Evolutionary conservation across 2,888 invertebrate genomes (phyloP), one percentile per base, ranked within the genome.

Genomic region (Plebejus argus): DNA sequence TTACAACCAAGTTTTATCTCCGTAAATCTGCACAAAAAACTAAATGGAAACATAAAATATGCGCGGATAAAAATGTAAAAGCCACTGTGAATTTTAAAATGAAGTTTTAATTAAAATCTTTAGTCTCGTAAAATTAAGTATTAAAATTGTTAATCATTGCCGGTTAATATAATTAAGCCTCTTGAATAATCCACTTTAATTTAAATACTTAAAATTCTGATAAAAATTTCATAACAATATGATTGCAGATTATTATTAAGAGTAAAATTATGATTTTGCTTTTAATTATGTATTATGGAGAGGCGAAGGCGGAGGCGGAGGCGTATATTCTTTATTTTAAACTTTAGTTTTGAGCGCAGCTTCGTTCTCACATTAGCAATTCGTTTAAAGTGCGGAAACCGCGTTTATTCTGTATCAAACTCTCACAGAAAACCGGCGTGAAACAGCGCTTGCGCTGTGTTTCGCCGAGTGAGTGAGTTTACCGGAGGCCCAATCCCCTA

Each of bases 91-190:
- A 61, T 61, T 61, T 61, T 58, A 20, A n/a, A 56, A 23, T 3
- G 10, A 23, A 8, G 23, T 58, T 58, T n/a, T 61, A 58, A 56
- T 56, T 56, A 56, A 56, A 58, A 58, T 58, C 58, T 8, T n/a
- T 58, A 20, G 20, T 10, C 3, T 7, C 8, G 20, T 20, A 10
- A 61, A 61, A 58, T 20, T 20, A 58, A 58, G 7, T 58, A 20
- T 58, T 20, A 8, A 58, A 58, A 58, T 58, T 58, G 20, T 58
- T 58, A n/a, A 58, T 20, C 3, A 61, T 61, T 23, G 10, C 3
- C 23, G 10, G 58, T 61, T 23, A 61, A 61, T 61, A 61, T 61
- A 61, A 61, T 61, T 23, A 61, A 23, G 58, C 58, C 58, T 58
- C 58, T 20, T 23, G 8, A 6, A 7, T 7, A n/a, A 20, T 58